Base-by-base conservation (phyloP, 2,113 vertebrate genomes). In the Syrmaticus mikado region DNA sequence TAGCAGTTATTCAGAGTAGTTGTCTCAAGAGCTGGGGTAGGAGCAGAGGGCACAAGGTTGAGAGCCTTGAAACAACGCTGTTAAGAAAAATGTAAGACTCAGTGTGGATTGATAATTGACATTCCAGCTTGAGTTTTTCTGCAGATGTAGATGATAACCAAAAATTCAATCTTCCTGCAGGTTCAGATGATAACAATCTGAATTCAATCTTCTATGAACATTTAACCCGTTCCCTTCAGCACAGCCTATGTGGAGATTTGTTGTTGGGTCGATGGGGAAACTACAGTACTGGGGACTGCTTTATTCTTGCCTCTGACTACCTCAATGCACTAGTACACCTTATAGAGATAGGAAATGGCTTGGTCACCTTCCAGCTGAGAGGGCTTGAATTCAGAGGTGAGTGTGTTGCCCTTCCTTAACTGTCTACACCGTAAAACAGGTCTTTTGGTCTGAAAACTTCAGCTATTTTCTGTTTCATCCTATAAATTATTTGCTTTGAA, bases 191-290 rank as follows among this genome's bases (percentile, higher is more conserved):
- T 96, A 99, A 99, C 94, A 99, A 99, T 86, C 97, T 99, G 93
- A 99, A 99, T 97, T 99, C 98, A 50, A 99, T 99, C 94, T 99
- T 99, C 95, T 99, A 99, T 81, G 98, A 99, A 92, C 98, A 99
- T 96, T 97, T 99, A 97, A 99, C 98, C 4, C 98, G 98, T 88
- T 99, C 98, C 40, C 97, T 99, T 62, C 98, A 99, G 93, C 98
- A 99, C 91, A 99, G 98, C 92, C 96, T 99, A 6, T 99, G 98
- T 96, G 98, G 98, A 64, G 98, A 99, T 57, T 95, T 99, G 76
- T 96, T 98, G 16, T 94, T 99, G 71, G 98, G 98, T 52, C 98
- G 98, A 36, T 99, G 98, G 98, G 98, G 98, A 58, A 99, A 98
- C 96, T 99, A 98, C 48, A 98, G 97, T 86, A 99, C 98, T 11